Conservation (phyloP, 2,888 invertebrate species). For the Omphaloscelis lunosa region DNA sequence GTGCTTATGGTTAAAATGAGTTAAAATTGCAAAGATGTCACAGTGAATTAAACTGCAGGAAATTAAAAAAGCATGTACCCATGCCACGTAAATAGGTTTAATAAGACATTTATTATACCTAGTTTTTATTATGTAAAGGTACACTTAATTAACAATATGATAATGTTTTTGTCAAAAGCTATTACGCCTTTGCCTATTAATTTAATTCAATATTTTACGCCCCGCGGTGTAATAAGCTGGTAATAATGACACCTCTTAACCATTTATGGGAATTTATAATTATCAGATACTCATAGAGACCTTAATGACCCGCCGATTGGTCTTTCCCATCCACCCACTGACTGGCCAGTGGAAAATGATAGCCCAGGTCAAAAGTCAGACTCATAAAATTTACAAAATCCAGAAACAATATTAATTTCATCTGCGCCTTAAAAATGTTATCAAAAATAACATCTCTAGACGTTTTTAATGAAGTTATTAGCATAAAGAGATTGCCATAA, state of each 20-base stretch:
- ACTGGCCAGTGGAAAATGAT: slow-evolving; percentile 26
- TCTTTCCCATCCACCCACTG: slow-evolving; percentile 40
- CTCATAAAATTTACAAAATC: slow-evolving; percentile 33
- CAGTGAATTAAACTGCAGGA: neutral
- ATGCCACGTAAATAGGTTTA: neutral
- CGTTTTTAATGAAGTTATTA: slow-evolving; percentile 63
- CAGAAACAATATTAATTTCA: slow-evolving; percentile 16
- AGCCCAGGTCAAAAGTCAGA: slow-evolving; percentile 51
- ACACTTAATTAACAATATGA: slow-evolving; percentile 15
- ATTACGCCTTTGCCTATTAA: slow-evolving; percentile 30
- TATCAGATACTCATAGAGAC: slow-evolving; percentile 25
- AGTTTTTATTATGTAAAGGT: neutral
- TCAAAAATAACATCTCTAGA: slow-evolving; percentile 35
- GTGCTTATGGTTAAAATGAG: neutral
- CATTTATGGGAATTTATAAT: slow-evolving; percentile 42
- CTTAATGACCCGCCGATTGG: slow-evolving; percentile 37
- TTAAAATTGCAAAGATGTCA: neutral
- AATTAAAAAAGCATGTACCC: neutral
- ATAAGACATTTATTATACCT: neutral
- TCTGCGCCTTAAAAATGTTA: slow-evolving; percentile 18
- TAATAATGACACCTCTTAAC: slow-evolving; percentile 45
- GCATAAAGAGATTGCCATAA: slow-evolving; percentile 59
- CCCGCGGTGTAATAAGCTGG: slow-evolving; percentile 24
- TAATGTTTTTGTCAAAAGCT: slow-evolving; percentile 26
- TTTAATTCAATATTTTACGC: slow-evolving; percentile 49